Evolutionary conservation across 2,113 vertebrate species (phyloP).

Genomic region (Larimichthys crocea): DNA sequence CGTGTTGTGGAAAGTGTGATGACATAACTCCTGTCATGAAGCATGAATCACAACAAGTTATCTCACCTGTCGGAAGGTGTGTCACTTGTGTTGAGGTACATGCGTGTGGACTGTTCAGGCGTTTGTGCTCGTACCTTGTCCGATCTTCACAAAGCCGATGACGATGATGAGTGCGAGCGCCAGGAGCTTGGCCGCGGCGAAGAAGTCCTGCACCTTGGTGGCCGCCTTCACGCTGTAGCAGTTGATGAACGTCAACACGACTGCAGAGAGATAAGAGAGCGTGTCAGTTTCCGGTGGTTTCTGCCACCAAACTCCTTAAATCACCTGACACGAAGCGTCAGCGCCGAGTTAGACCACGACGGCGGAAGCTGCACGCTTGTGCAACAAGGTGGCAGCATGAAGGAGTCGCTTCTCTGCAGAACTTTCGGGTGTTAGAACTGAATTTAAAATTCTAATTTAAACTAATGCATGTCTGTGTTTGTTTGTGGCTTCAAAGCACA

Average conservation of each 20-base stretch:
- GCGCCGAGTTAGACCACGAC: not conserved
- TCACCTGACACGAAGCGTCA: too few relatives aligned
- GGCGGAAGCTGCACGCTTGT: too few relatives aligned
- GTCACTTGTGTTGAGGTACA: too few relatives aligned
- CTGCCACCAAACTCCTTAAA: not conserved
- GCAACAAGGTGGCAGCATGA: not conserved
- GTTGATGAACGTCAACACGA: constrained; percentile 94
- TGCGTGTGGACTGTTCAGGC: not conserved
- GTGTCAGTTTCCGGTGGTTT: not conserved
- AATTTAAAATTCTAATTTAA: not conserved
- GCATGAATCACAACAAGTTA: too few relatives aligned
- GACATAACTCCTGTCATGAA: too few relatives aligned
- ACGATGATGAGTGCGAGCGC: constrained; percentile 94
- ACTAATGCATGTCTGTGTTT: not conserved
- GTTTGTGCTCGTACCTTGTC: constrained; percentile 83
- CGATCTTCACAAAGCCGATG: constrained; percentile 94
- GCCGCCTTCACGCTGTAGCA: constrained; percentile 98
- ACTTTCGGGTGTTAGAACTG: not conserved
- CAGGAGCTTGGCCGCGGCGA: constrained; percentile 94
- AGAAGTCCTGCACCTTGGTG: constrained; percentile 95
- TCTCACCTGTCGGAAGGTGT: not conserved
- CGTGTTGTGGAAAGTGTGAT: too few relatives aligned
- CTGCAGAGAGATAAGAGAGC: constrained; percentile 74
- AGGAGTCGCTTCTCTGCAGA: not conserved
- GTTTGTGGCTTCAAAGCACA: not conserved